Base-by-base conservation (phyloP, 1,140 invertebrate genomes). In the Brachionus sp. region DNA sequence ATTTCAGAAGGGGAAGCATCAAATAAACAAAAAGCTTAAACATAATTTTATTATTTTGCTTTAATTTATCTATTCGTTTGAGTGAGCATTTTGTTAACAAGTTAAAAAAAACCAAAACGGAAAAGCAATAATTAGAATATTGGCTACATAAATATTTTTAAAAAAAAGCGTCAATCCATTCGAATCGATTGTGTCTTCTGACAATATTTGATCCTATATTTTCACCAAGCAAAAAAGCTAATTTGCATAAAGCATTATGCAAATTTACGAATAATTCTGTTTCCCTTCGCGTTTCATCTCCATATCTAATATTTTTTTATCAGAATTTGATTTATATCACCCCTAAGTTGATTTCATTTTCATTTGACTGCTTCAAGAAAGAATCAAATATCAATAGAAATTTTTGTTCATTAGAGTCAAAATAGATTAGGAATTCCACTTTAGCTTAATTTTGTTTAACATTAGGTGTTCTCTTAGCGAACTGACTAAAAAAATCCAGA, bases 241-340 rank as follows among this genome's bases (percentile, higher is more conserved):
- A 70, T 70, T 70, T 70, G 37, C 66, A 70, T 70, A 44, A 70
- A 16, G 66, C 13, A 42, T 70, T 70, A 70, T 70, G 66, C 35
- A 70, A 70, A 70, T 66, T 66, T 37, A 37, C 33, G 25, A 33
- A 66, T 66, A 33, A 33, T 66, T 33, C 25, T 70, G 33, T 39
- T 70, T 70, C 35, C 33, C 37, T 39, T 70, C 66, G 64, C 33
- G 33, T 66, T 66, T 66, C 7, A 33, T 70, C 37, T 35, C 37
- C 35, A 37, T 19, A 19, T 70, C 33, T 70, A 35, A 16, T 44
- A n/a, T 70, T 57, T 16, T 16, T 39, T 70, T 35, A 39, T 37
- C n/a, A 70, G 19, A 70, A 39, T 70, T 37, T 37, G 66, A 70
- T 70, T 70, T 37, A 70, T 70, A 37, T 70, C 35, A 70, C 35